A percentile compares a stretch with the other conserved stretches of the same genome.
phyloP scores from a whole-genome alignment of 1,140 invertebrate species.

The Temnothorax curvispinosus region DNA sequence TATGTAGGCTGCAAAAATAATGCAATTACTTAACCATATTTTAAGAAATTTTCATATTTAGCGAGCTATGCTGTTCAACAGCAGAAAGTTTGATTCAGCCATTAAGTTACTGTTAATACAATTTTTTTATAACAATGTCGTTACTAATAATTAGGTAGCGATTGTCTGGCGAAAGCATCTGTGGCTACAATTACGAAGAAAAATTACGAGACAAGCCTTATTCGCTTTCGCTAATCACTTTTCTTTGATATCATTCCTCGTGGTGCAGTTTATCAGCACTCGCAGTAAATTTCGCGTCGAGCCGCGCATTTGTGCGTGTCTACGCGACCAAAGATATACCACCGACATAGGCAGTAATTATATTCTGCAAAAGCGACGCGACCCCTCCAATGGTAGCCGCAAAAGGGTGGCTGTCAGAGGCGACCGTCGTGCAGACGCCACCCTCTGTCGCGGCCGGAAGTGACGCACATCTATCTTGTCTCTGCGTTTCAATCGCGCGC shows the following conservation, averaged over 20 bases:
- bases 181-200: slow-evolving; percentile 1
- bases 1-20: too few species aligned
- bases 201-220: background rate
- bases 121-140: background rate
- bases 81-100: background rate
- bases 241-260: slow-evolving; percentile 22
- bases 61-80: background rate
- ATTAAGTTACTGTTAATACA: background rate
- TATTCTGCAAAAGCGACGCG: slow-evolving; percentile 79
- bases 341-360: slow-evolving; percentile 78
- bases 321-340: slow-evolving; percentile 38
- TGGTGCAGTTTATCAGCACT: slow-evolving; percentile 22
- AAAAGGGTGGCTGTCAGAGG: slow-evolving; percentile 60
- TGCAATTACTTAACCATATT: background rate
- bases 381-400: slow-evolving; percentile 59
- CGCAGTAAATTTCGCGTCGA: slow-evolving; percentile 44
- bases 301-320: slow-evolving; percentile 38
- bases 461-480: slow-evolving; percentile 84
- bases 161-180: background rate
- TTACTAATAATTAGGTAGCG: slow-evolving; percentile 8
- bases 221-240: slow-evolving; percentile 13
- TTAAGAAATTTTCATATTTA: background rate
- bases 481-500: slow-evolving; percentile 79
- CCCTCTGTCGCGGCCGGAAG: slow-evolving; percentile 84
- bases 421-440: slow-evolving; percentile 82